Percentiles rank a stretch among this genome's conserved stretches.
Evolutionary conservation across 2,888 invertebrate species (phyloP).

Genomic region (Scaptomyza caliginosa): DNA sequence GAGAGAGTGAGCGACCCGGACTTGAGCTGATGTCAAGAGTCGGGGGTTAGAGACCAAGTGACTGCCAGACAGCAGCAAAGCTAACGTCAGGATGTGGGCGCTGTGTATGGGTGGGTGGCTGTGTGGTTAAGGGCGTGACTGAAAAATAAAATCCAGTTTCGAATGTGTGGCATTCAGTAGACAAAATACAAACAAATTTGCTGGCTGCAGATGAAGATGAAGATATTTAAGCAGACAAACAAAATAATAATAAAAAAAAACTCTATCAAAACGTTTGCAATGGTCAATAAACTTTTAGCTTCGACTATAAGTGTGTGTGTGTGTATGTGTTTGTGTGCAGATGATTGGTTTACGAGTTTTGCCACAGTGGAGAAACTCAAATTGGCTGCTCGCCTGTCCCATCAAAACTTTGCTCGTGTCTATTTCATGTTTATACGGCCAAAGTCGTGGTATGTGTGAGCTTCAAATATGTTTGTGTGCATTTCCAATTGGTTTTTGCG

Average conservation of each 20-base stretch:
- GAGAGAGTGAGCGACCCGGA: conserved; percentile 26
- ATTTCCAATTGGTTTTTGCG: conserved; percentile 18
- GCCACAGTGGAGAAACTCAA: conserved; percentile 22
- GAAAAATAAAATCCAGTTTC: conserved; percentile 66
- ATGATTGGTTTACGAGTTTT: conserved; percentile 35
- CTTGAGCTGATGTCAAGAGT: conserved; percentile 25
- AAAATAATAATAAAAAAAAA: conserved; percentile 38
- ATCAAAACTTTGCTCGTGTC: conserved; percentile 32
- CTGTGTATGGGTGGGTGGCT: conserved; percentile 3
- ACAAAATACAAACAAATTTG: conserved; percentile 73
- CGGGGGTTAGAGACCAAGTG: conserved; percentile 27
- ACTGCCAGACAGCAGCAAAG: conserved; percentile 4
- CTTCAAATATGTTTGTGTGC: conserved; percentile 25
- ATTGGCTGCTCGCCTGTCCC: conserved; percentile 31
- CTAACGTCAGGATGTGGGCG: conserved; percentile 7
- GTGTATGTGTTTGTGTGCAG: conserved; percentile 21
- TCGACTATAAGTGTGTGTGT: conserved; percentile 4
- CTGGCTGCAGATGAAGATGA: conserved; percentile 50
- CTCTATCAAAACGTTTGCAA: conserved; percentile 31
- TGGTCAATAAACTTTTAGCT: conserved; percentile 58
- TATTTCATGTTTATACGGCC: conserved; percentile 38
- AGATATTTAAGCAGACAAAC: conserved; percentile 67
- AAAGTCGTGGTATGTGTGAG: not conserved
- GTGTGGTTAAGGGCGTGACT: conserved; percentile 28
- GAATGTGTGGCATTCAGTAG: conserved; percentile 44